These are phyloP conservation scores for Aegotheles bennettii DNA, from an alignment of 2,113 vertebrate species.

Conservation along the genomic window DNA sequence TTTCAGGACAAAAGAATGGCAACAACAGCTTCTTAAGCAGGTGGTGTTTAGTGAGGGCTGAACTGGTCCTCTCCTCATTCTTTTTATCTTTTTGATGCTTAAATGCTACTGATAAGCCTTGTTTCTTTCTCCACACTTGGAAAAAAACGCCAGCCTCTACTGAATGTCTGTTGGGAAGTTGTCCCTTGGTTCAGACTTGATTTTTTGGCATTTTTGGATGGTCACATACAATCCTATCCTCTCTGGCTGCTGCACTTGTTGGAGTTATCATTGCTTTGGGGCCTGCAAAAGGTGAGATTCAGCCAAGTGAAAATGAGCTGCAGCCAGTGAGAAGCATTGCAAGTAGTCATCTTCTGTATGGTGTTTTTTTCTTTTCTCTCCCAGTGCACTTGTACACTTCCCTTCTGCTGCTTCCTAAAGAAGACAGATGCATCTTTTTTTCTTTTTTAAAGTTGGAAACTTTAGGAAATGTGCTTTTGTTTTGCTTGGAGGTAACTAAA, in stretches of 20 bases:
- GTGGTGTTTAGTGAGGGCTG: not conserved
- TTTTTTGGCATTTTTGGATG: not conserved
- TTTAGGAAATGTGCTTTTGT: not conserved
- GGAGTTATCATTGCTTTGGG: not conserved
- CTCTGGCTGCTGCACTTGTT: not conserved
- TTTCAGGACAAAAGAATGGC: not conserved
- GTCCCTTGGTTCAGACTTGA: not conserved
- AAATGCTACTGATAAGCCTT: not conserved
- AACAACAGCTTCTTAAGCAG: not conserved
- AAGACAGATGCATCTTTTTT: not conserved
- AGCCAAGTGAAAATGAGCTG: not conserved
- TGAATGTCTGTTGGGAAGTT: not conserved
- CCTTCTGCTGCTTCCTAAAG: not conserved
- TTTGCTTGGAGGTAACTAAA: slow-evolving; percentile 36
- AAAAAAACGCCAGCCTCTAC: not conserved
- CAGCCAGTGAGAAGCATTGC: not conserved
- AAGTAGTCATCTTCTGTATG: not conserved
- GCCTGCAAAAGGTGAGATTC: not conserved
- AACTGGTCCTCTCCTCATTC: not conserved
- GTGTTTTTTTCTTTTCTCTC: not conserved
- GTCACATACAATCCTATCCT: accelerated
- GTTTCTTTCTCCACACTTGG: not conserved
- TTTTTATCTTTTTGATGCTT: not conserved
- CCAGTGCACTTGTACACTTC: not conserved
- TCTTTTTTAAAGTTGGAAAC: not conserved